These are phyloP conservation scores for Coregonus ussuriensis DNA, from an alignment of 2,797 vertebrate species.

Conservation along the genomic window DNA sequence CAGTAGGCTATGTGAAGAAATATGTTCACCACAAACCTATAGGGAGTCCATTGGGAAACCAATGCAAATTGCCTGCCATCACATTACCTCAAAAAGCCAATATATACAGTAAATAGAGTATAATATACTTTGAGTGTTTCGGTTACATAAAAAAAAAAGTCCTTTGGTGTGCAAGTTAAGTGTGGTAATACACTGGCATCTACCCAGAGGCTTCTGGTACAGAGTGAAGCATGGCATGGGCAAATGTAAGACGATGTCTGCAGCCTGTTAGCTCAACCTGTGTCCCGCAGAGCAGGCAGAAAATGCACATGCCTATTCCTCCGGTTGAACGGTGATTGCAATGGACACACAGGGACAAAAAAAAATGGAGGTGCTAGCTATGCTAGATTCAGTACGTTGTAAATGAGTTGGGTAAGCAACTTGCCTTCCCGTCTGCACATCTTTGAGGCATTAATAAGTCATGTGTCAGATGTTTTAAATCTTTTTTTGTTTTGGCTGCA, in stretches of 20 bases:
- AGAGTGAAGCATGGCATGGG: slow-evolving; percentile 30
- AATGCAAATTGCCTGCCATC: neutral
- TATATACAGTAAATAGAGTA: neutral
- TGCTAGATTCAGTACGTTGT: neutral
- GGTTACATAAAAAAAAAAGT: neutral
- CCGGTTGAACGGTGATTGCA: slow-evolving; percentile 29
- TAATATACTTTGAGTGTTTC: neutral
- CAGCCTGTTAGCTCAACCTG: slow-evolving; percentile 29
- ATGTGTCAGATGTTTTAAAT: slow-evolving; percentile 51
- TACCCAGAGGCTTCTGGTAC: slow-evolving; percentile 34
- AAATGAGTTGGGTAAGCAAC: slow-evolving; percentile 13
- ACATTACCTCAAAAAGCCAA: too few relatives aligned
- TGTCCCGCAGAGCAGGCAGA: slow-evolving; percentile 1
- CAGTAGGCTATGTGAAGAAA: neutral
- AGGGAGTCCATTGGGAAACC: neutral
- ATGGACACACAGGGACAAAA: slow-evolving; percentile 33
- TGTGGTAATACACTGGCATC: neutral
- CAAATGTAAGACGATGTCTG: slow-evolving; percentile 50
- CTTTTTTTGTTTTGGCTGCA: slow-evolving; percentile 34
- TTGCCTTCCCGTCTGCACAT: neutral
- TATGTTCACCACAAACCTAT: neutral
- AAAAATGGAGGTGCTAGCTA: neutral
- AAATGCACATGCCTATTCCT: slow-evolving; percentile 19
- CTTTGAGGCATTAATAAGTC: slow-evolving; percentile 62
- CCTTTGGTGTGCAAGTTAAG: neutral